Evolutionary conservation across 2,888 invertebrate species (phyloP), one percentile per base, ranked within the genome.

Genomic region (Hyposoter dolosus): DNA sequence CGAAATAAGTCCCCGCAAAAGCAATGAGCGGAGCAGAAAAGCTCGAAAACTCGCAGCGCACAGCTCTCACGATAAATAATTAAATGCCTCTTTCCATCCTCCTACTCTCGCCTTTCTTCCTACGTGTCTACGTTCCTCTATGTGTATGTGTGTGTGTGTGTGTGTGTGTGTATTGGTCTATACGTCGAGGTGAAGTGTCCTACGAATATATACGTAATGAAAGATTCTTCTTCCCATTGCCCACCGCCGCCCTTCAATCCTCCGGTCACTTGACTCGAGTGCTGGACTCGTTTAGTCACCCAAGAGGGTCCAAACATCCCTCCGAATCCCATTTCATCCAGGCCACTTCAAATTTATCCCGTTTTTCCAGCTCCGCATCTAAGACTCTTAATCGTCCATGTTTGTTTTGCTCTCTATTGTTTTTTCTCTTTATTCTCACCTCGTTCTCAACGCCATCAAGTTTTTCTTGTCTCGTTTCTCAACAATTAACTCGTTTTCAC

Each of bases 31-130:
- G 40, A 47, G 28, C 40, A 63, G 65, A 72, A 50, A 80, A 63
- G 50, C 60, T 71, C 69, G 63, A 53, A 68, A 53, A 45, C 68
- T 43, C 75, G 40, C 45, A 43, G 43, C 65, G 43, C 65, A 23
- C 68, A 68, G 69, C 28, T 17, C 71, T 85, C 28, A 60, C 28
- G 60, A 60, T 60, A 80, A 79, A 82, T 85, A 79, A 79, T 85
- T 83, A 79, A 85, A 80, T 68, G 75, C 53, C 75, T 75, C 71
- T 85, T 85, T 28, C 76, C 56, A 35, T 66, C 43, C 53, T 50
- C 23, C 15, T 50, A 5, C 28, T 6, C 40, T 53, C 35, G 43
- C 23, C 3, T 79, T n/a, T 19, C 45, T 69, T 28, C 28, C 47
- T 69, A 40, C 28, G 76, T 60, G 10, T 28, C 19, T 35, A 65